These are phyloP conservation scores for Hypanus sabinus DNA, from an alignment of 2,113 vertebrate species.

Conservation along the genomic window DNA sequence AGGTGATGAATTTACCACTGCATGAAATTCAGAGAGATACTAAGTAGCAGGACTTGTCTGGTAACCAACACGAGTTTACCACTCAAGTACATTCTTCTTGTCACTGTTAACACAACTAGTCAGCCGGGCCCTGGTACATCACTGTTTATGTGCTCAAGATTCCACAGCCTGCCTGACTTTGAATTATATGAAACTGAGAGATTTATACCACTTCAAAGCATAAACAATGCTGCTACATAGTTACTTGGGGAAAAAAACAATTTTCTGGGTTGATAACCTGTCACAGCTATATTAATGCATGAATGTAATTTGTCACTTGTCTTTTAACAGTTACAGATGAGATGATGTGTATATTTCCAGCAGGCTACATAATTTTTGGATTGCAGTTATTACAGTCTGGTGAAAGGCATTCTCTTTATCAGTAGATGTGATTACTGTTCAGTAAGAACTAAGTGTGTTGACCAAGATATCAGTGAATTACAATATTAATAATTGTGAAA, in stretches of 20 bases:
- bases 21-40: background rate
- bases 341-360: slow-evolving; percentile 10
- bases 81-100: background rate
- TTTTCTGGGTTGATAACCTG: background rate
- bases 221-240: background rate
- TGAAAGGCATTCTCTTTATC: slow-evolving; percentile 2
- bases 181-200: background rate
- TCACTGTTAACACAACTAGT: background rate
- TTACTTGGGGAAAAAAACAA: background rate
- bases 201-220: background rate
- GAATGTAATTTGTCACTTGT: background rate
- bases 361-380: background rate
- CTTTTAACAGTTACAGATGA: slow-evolving; percentile 8
- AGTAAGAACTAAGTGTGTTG: background rate
- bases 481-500: background rate
- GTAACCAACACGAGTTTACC: background rate
- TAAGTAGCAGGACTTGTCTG: background rate
- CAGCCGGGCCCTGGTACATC: background rate
- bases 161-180: background rate
- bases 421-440: background rate
- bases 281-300: background rate
- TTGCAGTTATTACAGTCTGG: background rate
- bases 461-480: background rate
- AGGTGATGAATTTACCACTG: background rate
- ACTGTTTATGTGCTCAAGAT: background rate